Evolutionary conservation across 2,113 vertebrate genomes (phyloP).

Genomic region (Tinamus guttatus): DNA sequence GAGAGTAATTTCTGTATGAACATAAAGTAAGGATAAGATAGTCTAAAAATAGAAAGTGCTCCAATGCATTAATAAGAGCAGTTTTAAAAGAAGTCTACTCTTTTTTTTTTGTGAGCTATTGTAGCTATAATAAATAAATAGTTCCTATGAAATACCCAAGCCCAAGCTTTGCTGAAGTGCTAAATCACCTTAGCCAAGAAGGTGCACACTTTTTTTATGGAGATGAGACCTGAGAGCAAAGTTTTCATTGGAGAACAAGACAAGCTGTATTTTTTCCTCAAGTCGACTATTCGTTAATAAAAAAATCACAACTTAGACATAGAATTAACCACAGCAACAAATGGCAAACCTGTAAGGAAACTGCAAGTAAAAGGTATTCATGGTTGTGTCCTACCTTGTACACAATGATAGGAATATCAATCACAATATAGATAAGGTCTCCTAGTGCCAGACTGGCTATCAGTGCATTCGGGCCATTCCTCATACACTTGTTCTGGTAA

Average conservation of each 20-base stretch:
- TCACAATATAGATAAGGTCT: slow-evolving; percentile 96
- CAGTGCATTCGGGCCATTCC: slow-evolving; percentile 96
- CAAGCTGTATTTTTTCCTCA: background rate
- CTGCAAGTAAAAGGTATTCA: background rate
- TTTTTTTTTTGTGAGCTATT: background rate
- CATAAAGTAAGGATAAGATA: background rate
- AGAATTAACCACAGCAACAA: background rate
- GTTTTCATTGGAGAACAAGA: background rate
- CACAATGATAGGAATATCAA: slow-evolving; percentile 91
- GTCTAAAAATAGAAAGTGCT: background rate
- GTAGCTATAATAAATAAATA: background rate
- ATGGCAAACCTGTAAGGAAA: background rate
- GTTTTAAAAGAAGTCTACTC: background rate
- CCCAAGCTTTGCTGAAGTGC: background rate
- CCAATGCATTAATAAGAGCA: background rate
- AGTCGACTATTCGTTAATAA: background rate
- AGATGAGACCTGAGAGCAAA: background rate
- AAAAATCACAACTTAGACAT: background rate
- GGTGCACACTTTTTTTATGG: background rate
- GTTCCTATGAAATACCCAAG: background rate
- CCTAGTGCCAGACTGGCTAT: slow-evolving; percentile 96
- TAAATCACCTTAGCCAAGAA: background rate
- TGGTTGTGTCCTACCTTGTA: slow-evolving; percentile 89
- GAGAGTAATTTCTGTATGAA: slow-evolving; percentile 22
- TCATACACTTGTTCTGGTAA: slow-evolving; percentile 98